Evolutionary conservation across 2,888 invertebrate genomes (phyloP), one percentile per base, ranked within the genome.

Genomic region (Eupelmus urozonus): DNA sequence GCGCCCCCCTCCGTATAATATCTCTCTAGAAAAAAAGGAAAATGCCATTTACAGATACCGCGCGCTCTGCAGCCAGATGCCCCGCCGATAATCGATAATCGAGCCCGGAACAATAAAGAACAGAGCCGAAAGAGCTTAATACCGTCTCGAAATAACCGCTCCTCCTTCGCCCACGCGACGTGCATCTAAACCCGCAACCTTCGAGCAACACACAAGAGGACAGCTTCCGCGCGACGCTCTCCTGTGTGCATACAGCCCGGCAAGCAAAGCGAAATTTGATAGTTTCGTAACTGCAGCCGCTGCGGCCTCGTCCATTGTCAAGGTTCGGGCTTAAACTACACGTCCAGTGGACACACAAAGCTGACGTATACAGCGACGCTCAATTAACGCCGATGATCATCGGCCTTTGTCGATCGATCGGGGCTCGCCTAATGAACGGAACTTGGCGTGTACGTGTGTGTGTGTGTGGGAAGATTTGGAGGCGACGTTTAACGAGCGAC

Each of bases 231-330:
- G 9, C 4, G 7, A 29, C 59, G 11, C 13, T 40, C 60, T 40
- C 20, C 29, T 45, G 16, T 2, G 13, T 45, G 16, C 16, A 45
- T 7, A 53, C 2, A 57, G 42, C 23, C 25, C 34, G 49, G 63
- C 63, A 63, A 63, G 63, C 16, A 45, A 63, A 45, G 45, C 25
- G 55, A 57, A 69, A 69, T 69, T 69, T 69, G 67, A 57, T 57
- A 57, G 67, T 57, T 55, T 29, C 55, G 42, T 1, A 40, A 45
- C 23, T 23, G n/a, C 63, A 2, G 16, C 25, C 18, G 49, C 9
- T 25, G n/a, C 49, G 18, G 27, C 18, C 34, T 34, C 34, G 9
- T 34, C 34, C 34, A 34, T 5, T 34, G 34, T 34, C 34, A 34
- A 34, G 34, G 34, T 34, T 34, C n/a, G n/a, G n/a, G n/a, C n/a